Conservation (phyloP, 1,140 invertebrate species). For the Galendromus occidentalis region DNA sequence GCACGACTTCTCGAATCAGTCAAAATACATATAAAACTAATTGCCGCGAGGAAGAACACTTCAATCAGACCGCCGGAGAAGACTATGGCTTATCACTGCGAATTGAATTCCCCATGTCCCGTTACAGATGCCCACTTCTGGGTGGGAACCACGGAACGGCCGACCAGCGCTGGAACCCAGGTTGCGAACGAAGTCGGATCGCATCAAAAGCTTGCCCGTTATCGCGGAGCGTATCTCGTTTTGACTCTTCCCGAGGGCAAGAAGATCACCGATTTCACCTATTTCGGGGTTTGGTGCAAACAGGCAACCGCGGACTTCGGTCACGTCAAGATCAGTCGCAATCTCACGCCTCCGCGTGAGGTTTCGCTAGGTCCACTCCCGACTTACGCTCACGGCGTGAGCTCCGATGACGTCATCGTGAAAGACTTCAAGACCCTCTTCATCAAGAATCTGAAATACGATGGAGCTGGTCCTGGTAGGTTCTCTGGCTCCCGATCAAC, state of each 20-base stretch:
- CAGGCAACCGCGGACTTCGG: conserved; percentile 76
- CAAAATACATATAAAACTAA: neutral
- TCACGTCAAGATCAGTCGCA: conserved; percentile 49
- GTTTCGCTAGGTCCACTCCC: conserved; percentile 16
- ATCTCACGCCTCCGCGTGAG: conserved; percentile 34
- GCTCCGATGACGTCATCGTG: conserved; percentile 49
- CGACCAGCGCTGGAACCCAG: conserved; percentile 52
- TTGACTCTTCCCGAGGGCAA: conserved; percentile 56
- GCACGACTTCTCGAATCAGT: neutral
- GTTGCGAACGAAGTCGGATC: conserved; percentile 42
- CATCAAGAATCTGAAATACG: conserved; percentile 49
- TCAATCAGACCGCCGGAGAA: neutral
- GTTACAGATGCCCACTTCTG: conserved; percentile 56
- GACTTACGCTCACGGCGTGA: conserved; percentile 37
- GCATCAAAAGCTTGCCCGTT: conserved; percentile 44
- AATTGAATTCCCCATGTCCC: neutral
- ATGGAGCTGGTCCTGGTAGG: conserved; percentile 41
- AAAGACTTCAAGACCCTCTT: conserved; percentile 57
- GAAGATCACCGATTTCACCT: conserved; percentile 61
- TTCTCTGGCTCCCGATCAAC: conserved; percentile 5
- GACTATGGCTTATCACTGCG: neutral
- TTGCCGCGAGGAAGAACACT: neutral
- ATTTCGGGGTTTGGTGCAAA: conserved; percentile 66
- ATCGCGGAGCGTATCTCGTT: conserved; percentile 64
- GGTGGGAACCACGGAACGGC: conserved; percentile 52